phyloP scores from a whole-genome alignment of 2,113 vertebrate species.

The Macheiramphus alcinus region DNA sequence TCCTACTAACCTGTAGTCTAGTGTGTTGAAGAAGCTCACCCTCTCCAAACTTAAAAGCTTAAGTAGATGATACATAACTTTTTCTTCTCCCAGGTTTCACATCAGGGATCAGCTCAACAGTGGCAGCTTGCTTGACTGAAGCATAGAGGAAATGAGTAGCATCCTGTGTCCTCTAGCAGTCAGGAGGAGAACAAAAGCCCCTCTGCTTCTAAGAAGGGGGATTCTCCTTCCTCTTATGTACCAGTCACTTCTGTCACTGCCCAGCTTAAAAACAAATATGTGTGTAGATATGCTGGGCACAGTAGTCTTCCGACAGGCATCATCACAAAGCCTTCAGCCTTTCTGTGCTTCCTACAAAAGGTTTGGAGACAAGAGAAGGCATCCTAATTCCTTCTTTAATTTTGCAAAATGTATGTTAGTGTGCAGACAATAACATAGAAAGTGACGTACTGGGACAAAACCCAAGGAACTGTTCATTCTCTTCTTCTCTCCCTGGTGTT shows the following conservation, averaged over 20 bases:
- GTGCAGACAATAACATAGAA: neutral
- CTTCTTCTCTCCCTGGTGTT: neutral
- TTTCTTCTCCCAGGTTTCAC: neutral
- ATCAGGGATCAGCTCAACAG: neutral
- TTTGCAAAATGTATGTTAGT: neutral
- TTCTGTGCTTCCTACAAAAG: neutral
- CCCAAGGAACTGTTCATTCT: neutral
- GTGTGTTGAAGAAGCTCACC: neutral
- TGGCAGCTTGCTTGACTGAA: neutral
- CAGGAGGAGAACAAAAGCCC: neutral
- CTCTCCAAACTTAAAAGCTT: neutral
- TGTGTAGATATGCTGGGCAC: neutral
- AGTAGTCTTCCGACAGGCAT: neutral
- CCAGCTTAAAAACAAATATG: neutral
- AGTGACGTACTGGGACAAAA: neutral
- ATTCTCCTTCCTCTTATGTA: neutral
- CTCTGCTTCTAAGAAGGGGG: neutral
- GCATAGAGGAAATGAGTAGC: neutral
- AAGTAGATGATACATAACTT: neutral
- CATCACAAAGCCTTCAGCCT: neutral
- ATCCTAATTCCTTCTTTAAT: neutral
- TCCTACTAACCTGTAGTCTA: neutral
- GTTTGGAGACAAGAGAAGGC: neutral
- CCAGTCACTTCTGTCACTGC: neutral
- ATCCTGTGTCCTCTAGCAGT: neutral